Percentiles rank a stretch among this genome's conserved stretches.
Evolutionary conservation across 1,140 invertebrate species (phyloP).

Genomic region (Hypsibius dujardini): DNA sequence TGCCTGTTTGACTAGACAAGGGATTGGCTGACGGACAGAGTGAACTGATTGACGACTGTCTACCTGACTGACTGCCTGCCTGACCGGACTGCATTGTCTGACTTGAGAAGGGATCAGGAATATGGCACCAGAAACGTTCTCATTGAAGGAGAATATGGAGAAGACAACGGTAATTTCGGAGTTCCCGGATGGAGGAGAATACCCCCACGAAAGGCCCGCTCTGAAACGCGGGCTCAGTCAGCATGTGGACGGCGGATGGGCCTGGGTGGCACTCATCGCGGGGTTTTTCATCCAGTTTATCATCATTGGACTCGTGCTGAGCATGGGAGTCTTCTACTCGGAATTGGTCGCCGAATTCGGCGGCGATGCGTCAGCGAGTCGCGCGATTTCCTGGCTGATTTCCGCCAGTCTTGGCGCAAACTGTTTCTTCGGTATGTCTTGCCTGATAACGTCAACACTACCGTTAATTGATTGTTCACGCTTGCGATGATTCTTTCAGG

Average conservation of each 20-base stretch:
- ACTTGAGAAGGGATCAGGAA: too few species aligned
- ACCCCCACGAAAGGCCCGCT: background rate
- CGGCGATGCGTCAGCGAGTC: background rate
- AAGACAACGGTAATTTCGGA: too few species aligned
- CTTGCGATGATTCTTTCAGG: background rate
- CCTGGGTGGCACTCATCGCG: background rate
- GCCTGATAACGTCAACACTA: too few species aligned
- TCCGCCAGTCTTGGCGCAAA: background rate
- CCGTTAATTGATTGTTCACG: background rate
- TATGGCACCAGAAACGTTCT: too few species aligned
- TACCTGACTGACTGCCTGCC: too few species aligned
- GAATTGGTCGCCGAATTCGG: background rate
- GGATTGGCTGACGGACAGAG: too few species aligned
- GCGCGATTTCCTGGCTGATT: background rate
- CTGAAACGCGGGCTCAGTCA: background rate
- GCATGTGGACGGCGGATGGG: slow-evolving; percentile 7
- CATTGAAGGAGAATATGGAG: too few species aligned
- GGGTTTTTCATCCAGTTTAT: background rate
- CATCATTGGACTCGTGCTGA: background rate
- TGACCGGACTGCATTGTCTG: too few species aligned
- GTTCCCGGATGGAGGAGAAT: background rate
- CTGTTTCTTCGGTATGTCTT: background rate
- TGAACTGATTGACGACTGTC: too few species aligned
- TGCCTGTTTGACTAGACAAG: too few species aligned
- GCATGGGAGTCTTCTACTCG: slow-evolving; percentile 16